Percentiles rank a stretch among this genome's conserved stretches.
These are phyloP conservation scores for Muscicapa comitata DNA, from an alignment of 2,797 vertebrate species.

Conservation along the genomic window DNA sequence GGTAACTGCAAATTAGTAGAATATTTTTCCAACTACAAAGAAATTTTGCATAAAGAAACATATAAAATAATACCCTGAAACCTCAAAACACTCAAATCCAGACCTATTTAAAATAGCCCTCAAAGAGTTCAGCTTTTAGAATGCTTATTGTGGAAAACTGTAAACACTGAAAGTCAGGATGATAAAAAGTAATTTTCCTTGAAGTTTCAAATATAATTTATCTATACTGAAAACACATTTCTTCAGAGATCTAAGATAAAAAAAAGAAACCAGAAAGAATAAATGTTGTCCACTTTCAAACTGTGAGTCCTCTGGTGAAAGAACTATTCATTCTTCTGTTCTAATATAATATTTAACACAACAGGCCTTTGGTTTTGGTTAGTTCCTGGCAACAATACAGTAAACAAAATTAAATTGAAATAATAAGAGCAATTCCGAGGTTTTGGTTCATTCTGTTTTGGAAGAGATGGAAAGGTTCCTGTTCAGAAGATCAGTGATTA, in stretches of 20 bases:
- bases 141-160: background rate
- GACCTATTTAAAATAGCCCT: background rate
- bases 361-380: background rate
- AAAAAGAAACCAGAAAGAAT: background rate
- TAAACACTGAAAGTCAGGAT: background rate
- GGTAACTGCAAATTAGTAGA: background rate
- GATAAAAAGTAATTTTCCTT: background rate
- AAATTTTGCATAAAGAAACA: background rate
- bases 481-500: background rate
- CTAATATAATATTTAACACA: background rate
- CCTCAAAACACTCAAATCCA: background rate
- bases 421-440: background rate
- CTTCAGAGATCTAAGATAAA: background rate
- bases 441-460: background rate
- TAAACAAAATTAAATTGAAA: background rate
- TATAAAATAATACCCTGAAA: background rate
- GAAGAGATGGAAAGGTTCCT: background rate
- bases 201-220: background rate
- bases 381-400: background rate
- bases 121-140: background rate
- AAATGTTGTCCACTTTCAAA: accelerated
- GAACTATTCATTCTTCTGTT: background rate
- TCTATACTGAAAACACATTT: background rate
- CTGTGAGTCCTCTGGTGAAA: background rate
- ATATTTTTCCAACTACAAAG: background rate